Evolutionary conservation across 2,797 vertebrate species (phyloP).

Genomic region (Pampus argenteus): DNA sequence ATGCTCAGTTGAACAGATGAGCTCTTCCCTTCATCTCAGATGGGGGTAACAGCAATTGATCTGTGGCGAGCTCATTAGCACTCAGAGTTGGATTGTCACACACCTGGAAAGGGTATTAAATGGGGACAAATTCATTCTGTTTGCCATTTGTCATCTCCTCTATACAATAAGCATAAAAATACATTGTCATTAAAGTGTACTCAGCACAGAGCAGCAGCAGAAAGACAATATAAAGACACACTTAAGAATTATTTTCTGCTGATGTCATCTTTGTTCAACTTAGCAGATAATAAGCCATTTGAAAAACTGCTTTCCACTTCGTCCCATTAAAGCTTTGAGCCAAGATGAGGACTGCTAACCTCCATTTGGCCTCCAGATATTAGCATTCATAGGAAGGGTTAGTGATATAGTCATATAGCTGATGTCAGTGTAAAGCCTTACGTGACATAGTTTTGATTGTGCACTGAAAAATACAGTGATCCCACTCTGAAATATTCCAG

Average conservation of each 20-base stretch:
- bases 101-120: slow-evolving; percentile 41
- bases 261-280: slow-evolving; percentile 51
- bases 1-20: slow-evolving; percentile 62
- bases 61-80: slow-evolving; percentile 53
- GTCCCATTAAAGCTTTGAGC: slow-evolving; percentile 17
- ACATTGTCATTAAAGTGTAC: background rate
- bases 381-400: slow-evolving; percentile 5
- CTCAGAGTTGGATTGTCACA: slow-evolving; percentile 45
- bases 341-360: slow-evolving; percentile 24
- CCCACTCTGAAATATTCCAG: slow-evolving; percentile 22
- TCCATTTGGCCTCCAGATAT: slow-evolving; percentile 26
- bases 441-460: slow-evolving; percentile 30
- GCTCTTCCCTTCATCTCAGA: slow-evolving; percentile 42
- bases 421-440: slow-evolving; percentile 23
- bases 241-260: slow-evolving; percentile 30
- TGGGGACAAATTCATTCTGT: slow-evolving; percentile 26
- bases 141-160: slow-evolving; percentile 46
- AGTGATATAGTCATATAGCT: slow-evolving; percentile 17
- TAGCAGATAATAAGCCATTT: slow-evolving; percentile 41
- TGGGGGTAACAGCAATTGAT: slow-evolving; percentile 50
- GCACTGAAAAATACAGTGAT: background rate
- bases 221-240: slow-evolving; percentile 25
- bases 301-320: slow-evolving; percentile 30
- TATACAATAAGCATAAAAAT: slow-evolving; percentile 10
- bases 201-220: slow-evolving; percentile 6